A percentile compares a stretch with the other conserved stretches of the same genome.
Evolutionary conservation across 2,113 vertebrate species (phyloP).

Genomic region (Dicrurus megarhynchus): DNA sequence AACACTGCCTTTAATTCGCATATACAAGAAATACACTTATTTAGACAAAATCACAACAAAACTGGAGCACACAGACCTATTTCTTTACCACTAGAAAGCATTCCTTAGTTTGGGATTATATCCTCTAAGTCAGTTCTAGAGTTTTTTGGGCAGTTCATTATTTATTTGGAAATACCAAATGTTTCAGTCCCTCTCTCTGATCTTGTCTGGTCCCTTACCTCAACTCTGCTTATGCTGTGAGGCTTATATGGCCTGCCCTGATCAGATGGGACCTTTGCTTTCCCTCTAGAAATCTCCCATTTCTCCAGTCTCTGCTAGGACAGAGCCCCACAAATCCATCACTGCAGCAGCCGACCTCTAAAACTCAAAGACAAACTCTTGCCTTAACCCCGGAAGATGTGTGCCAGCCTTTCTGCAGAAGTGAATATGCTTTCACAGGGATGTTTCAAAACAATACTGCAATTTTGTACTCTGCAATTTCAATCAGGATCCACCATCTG

Average conservation of each 20-base stretch:
- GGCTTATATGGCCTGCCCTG: neutral
- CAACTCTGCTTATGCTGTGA: neutral
- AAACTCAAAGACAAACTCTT: neutral
- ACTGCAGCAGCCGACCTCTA: neutral
- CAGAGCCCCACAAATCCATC: neutral
- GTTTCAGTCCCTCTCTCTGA: neutral
- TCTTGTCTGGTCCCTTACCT: neutral
- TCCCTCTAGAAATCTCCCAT: neutral
- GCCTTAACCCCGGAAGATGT: neutral
- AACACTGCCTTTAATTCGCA: neutral
- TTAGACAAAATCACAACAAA: neutral
- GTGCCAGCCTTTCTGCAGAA: neutral
- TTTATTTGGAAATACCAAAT: neutral
- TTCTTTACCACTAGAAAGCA: neutral
- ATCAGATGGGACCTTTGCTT: neutral
- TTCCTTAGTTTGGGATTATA: neutral
- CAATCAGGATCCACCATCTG: neutral
- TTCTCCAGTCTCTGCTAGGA: neutral
- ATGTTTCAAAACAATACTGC: neutral
- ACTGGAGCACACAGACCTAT: neutral
- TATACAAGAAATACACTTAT: neutral
- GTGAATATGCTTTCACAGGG: neutral
- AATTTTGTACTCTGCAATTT: neutral
- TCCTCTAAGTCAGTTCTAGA: neutral
- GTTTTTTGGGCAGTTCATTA: neutral